Conservation (phyloP, 2,113 vertebrate genomes). For the Campylomormyrus tamandua region DNA sequence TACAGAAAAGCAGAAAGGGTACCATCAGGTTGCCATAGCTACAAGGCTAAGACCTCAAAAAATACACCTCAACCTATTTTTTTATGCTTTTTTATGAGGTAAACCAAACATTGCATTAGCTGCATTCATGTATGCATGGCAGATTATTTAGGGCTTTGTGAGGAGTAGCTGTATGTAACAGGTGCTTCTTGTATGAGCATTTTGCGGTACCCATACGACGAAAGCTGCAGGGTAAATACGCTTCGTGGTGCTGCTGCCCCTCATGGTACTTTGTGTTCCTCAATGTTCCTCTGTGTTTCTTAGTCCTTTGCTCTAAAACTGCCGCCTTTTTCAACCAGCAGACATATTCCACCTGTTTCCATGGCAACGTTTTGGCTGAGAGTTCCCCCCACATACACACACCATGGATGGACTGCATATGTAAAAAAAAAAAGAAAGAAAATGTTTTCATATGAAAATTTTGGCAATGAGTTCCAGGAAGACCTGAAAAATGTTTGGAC, state of each 20-base stretch:
- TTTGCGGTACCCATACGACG: neutral
- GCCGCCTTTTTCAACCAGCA: neutral
- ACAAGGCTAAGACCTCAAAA: neutral
- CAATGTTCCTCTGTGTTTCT: neutral
- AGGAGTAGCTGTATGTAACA: neutral
- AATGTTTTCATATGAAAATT: neutral
- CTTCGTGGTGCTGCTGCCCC: neutral
- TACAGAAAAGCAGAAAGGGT: neutral
- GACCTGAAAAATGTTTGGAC: neutral
- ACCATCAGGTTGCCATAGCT: neutral
- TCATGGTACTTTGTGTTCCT: neutral
- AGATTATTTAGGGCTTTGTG: neutral
- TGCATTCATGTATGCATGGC: neutral
- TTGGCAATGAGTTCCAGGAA: neutral
- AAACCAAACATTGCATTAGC: neutral
- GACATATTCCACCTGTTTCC: constrained; percentile 1
- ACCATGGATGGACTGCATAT: neutral
- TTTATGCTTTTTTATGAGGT: neutral
- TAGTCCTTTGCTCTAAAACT: neutral
- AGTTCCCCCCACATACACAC: neutral
- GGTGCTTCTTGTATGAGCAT: neutral
- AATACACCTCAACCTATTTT: neutral
- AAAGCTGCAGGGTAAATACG: neutral
- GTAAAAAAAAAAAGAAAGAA: neutral
- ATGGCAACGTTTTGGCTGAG: neutral